A percentile compares a stretch with the other conserved stretches of the same genome.
Conservation (phyloP, 2,888 invertebrate genomes). For the Ischnus inquisitorius region DNA sequence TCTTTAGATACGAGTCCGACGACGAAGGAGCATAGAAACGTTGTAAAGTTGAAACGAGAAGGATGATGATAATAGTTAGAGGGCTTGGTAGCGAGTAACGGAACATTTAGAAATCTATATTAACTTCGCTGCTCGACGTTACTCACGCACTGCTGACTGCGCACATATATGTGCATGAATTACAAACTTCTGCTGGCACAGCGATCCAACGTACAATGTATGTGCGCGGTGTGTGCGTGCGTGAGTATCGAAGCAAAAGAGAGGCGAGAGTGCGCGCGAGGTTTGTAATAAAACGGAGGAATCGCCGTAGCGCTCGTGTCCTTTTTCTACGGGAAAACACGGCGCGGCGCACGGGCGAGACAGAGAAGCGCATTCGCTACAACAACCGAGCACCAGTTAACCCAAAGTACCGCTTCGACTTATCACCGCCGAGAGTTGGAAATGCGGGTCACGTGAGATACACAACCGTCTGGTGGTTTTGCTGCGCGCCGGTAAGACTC, state of each 20-base stretch:
- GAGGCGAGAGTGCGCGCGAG: slow-evolving; percentile 2
- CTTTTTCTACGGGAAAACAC: slow-evolving; percentile 47
- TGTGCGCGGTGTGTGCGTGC: background rate
- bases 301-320: slow-evolving; percentile 31
- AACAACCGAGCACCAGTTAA: slow-evolving; percentile 48
- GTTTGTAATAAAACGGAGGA: slow-evolving; percentile 37
- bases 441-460: slow-evolving; percentile 69
- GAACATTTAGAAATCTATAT: slow-evolving; percentile 75
- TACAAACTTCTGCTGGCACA: slow-evolving; percentile 16
- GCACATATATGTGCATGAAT: slow-evolving; percentile 41
- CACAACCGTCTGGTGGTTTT: slow-evolving; percentile 33
- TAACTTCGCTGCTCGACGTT: slow-evolving; percentile 58
- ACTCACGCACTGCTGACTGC: slow-evolving; percentile 58
- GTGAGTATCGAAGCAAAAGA: background rate
- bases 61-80: slow-evolving; percentile 23
- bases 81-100: slow-evolving; percentile 69
- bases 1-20: background rate
- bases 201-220: slow-evolving; percentile 20
- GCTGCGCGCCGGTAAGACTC: slow-evolving; percentile 24
- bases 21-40: background rate
- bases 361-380: slow-evolving; percentile 6
- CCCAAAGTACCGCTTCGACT: slow-evolving; percentile 70
- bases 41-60: slow-evolving; percentile 8
- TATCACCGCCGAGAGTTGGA: slow-evolving; percentile 66
- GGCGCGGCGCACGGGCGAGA: background rate